These are phyloP conservation scores for Thalpophila matura DNA, from an alignment of 2,888 invertebrate species.

Conservation along the genomic window DNA sequence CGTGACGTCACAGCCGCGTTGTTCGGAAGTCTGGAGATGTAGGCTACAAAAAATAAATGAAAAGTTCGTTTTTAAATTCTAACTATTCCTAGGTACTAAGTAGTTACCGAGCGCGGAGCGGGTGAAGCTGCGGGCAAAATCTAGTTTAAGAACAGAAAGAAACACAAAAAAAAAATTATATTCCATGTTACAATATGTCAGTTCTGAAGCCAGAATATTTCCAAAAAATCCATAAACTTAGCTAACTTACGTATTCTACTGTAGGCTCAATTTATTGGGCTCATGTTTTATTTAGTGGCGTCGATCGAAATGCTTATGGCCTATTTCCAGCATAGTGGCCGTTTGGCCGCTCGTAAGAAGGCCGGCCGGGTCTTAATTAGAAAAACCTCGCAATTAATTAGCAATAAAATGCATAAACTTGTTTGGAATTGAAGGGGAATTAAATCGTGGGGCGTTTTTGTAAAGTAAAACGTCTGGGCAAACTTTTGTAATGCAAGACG, in stretches of 20 bases:
- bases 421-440: slow-evolving; percentile 28
- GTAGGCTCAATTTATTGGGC: slow-evolving; percentile 36
- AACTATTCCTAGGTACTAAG: not conserved
- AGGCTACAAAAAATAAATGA: not conserved
- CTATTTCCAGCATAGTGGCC: slow-evolving; percentile 45
- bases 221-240: not conserved
- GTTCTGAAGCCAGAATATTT: not conserved
- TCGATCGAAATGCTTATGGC: slow-evolving; percentile 50
- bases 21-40: slow-evolving; percentile 11
- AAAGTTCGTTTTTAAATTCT: not conserved
- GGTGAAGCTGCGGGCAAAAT: no score
- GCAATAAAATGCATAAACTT: slow-evolving; percentile 47
- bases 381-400: slow-evolving; percentile 58
- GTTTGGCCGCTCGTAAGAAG: slow-evolving; percentile 45
- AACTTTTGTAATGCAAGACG: not conserved
- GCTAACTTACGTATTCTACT: slow-evolving; percentile 6
- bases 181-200: not conserved
- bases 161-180: not conserved
- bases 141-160: no score
- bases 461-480: not conserved
- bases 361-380: slow-evolving; percentile 55
- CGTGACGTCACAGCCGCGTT: slow-evolving; percentile 31
- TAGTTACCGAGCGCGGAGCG: not conserved
- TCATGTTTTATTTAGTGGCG: slow-evolving; percentile 51
- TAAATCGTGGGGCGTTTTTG: not conserved